phyloP scores from a whole-genome alignment of 2,888 invertebrate species.

The Conchocele bisecta region DNA sequence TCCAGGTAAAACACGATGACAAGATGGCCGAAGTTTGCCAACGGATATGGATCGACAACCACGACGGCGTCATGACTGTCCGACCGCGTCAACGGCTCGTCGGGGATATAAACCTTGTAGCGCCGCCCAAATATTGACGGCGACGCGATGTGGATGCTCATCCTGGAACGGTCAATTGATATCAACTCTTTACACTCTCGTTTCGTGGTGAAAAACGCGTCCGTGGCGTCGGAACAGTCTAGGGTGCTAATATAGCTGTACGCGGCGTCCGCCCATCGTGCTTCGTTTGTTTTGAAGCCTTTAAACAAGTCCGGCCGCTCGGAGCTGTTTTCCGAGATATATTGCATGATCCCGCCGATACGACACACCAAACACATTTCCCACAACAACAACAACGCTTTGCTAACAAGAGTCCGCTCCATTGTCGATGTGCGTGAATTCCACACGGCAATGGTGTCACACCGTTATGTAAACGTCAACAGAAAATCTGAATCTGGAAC shows the following conservation, averaged over 20 bases:
- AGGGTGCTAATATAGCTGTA: slow-evolving; percentile 69
- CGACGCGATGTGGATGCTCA: slow-evolving; percentile 78
- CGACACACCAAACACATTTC: slow-evolving; percentile 20
- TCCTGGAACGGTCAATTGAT: slow-evolving; percentile 60
- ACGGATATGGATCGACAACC: slow-evolving; percentile 84
- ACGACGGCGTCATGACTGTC: slow-evolving; percentile 83
- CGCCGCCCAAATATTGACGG: slow-evolving; percentile 69
- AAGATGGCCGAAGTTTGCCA: slow-evolving; percentile 84
- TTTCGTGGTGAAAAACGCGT: slow-evolving; percentile 78
- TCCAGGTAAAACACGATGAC: slow-evolving; percentile 84
- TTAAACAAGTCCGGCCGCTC: slow-evolving; percentile 52
- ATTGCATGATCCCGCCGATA: slow-evolving; percentile 32
- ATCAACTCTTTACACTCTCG: slow-evolving; percentile 76
- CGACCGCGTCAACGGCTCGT: slow-evolving; percentile 78
- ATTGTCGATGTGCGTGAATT: neutral
- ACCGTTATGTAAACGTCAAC: no score
- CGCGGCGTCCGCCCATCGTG: slow-evolving; percentile 78
- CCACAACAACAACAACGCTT: neutral
- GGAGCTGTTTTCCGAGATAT: slow-evolving; percentile 63
- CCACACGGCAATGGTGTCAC: no score
- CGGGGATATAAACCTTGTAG: slow-evolving; percentile 79
- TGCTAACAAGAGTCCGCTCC: neutral
- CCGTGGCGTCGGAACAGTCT: slow-evolving; percentile 72
- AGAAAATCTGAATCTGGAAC: no score
- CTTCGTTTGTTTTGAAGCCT: slow-evolving; percentile 59